Base-by-base conservation (phyloP, 92 coral and sea anemone genomes). In the Paramuricea clavata region DNA sequence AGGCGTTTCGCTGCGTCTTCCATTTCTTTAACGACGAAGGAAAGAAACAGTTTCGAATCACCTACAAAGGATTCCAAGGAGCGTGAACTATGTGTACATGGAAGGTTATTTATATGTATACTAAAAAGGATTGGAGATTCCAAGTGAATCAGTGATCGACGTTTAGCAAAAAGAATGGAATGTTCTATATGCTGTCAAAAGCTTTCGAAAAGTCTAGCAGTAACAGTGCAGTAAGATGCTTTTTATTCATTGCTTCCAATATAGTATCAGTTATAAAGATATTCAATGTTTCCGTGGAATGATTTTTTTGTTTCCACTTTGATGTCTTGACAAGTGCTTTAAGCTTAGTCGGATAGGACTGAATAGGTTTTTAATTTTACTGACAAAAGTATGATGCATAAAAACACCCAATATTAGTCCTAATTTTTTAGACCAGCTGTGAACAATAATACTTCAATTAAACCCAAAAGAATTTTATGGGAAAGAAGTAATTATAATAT, bases 1-100 rank as follows among this genome's bases (percentile, higher is more conserved):
- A 47, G 35, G 16, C 19, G 36, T 39, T 8, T 33, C 16, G 23
- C 44, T 56, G 71, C 44, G 9, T 56, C 28, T 12, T 57, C 31
- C 32, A n/a, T 65, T 10, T 79, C 72, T 1, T 56, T 33, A 78
- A 33, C 50, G 8, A n/a, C 10, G 72, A 79, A 79, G 35, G 84
- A 59, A 10, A 79, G 71, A 26, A 65, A 65, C 31, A 65, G 8
- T 16, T 65, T 65, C 2, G 72, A 65, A 25, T 65, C 72, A 31
- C 17, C 72, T 3, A 65, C 72, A n/a, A n/a, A n/a, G n/a, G n/a
- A n/a, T n/a, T n/a, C n/a, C n/a, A n/a, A n/a, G n/a, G n/a, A n/a
- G n/a, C n/a, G n/a, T n/a, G n/a, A n/a, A n/a, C n/a, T n/a, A n/a
- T n/a, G 72, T 25, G 25, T 3, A 3, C 31, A 10, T n/a, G 31